Base-by-base conservation (phyloP, 2,888 invertebrate genomes). In the Plagiodera versicolora region DNA sequence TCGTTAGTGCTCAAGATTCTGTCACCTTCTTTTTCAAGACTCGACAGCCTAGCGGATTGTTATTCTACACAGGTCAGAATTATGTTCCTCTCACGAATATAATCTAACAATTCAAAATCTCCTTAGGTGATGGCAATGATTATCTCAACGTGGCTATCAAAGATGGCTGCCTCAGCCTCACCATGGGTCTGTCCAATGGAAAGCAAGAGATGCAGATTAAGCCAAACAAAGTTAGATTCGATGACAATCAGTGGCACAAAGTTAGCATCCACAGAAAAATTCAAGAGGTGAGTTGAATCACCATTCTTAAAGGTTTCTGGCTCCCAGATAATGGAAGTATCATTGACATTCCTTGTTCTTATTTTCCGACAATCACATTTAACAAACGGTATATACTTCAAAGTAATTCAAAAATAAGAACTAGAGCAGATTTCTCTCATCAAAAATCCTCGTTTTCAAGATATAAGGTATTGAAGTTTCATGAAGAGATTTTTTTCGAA, bases 201-300 rank as follows among this genome's bases (percentile, higher is more conserved):
- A 91, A 92, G 76, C 89, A 94, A 77, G 94, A 94, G 82, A 89
- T 93, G 86, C 92, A 89, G 76, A 92, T 95, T 73, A 93, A 90
- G 77, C 94, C 95, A 0, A 87, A 91, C 50, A 89, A 89, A 80
- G 89, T 95, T 24, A 87, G 95, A 52, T 95, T 97, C 79, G 95
- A 97, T 77, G 97, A 97, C 81, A 95, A 96, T 81, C 93, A 94
- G 78, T 97, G 96, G 96, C 97, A 97, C 80, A 93, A 92, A 80
- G 88, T 97, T 57, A 89, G 91, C 57, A 92, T 97, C 2, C 92
- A 93, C 75, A 83, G 97, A 62, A 87, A 92, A 75, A 92, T 96
- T 71, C 94, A 95, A 80, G 95, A 95, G 89, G 94, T 94, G 79
- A 81, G 81, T 45, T 16, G 9, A 1, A 44, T 0, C 11, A 5